Base-by-base conservation (phyloP, 2,797 vertebrate genomes). In the Pelochelys cantorii region DNA sequence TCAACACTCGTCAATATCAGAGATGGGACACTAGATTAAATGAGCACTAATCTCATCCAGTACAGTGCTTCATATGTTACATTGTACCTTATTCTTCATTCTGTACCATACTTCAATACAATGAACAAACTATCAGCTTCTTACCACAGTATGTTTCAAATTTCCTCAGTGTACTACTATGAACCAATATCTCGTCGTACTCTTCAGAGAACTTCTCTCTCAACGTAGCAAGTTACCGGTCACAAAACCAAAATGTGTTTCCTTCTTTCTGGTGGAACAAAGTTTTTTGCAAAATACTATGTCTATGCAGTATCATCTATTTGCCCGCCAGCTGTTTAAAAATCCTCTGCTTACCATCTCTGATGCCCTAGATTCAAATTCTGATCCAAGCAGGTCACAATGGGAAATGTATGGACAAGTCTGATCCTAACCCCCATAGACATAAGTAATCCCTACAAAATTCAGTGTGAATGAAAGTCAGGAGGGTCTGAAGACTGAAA, bases 91-190 rank as follows among this genome's bases (percentile, higher is more conserved):
- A 75, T 48, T 48, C 25, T 2, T 77, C 5, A 74, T 80, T 55
- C 88, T 86, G 48, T 23, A 83, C 81, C 56, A 42, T 37, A 48
- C 83, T 87, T 71, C 34, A 85, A 82, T 56, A 92, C 88, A 88
- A 92, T 91, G 87, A 91, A 62, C 65, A 90, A 29, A 57, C 84
- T 90, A 91, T 92, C 85, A 95, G 65, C 42, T 65, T 71, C n/a
- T 91, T 6, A 2, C 1, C 2, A 92, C 54, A 83, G 20, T 1
- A 3, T 10, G 11, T 23, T 77, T 93, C 68, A 84, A 88, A 79
- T 83, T 65, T 52, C 48, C 56, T 68, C 94, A 68, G 83, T 83
- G 23, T 75, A 48, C 18, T 7, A 83, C 79, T 93, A 88, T 59
- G 37, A 37, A 60, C 34, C n/a, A 34, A 68, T 68, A n/a, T 93